phyloP scores from a whole-genome alignment of 1,140 invertebrate species.

The Achroia grisella region DNA sequence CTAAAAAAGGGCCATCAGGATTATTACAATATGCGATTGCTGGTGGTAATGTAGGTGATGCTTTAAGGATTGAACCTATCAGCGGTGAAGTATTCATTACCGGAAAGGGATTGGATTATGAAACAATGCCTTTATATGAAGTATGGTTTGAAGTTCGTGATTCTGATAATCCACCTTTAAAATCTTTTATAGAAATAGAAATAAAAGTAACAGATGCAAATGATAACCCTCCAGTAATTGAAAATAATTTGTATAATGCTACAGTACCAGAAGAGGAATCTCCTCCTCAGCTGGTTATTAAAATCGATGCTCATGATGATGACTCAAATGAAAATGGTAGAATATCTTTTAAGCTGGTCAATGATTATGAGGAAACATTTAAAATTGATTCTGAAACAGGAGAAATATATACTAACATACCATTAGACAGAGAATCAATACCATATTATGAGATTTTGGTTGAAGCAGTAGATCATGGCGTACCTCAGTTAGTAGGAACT shows the following conservation, averaged over 20 bases:
- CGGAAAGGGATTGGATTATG: conserved; percentile 89
- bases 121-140: conserved; percentile 87
- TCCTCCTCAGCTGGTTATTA: conserved; percentile 84
- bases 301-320: conserved; percentile 87
- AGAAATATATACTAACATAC: conserved; percentile 87
- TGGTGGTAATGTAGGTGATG: conserved; percentile 92
- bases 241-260: conserved; percentile 86
- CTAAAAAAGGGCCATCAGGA: conserved; percentile 80
- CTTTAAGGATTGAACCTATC: conserved; percentile 85
- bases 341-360: conserved; percentile 84
- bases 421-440: conserved; percentile 93
- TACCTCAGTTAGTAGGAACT: conserved; percentile 86
- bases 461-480: conserved; percentile 90
- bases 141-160: conserved; percentile 95
- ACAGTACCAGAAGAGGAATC: conserved; percentile 90
- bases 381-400: conserved; percentile 86
- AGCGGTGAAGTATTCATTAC: conserved; percentile 87
- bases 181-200: conserved; percentile 83
- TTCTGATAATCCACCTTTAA: conserved; percentile 84
- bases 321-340: conserved; percentile 92
- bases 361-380: conserved; percentile 86
- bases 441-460: conserved; percentile 88
- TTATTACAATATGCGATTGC: conserved; percentile 88
- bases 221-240: conserved; percentile 91
- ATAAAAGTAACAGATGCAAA: conserved; percentile 94